phyloP scores from a whole-genome alignment of 2,797 vertebrate genomes.

The Micropoecilia bifurca region DNA sequence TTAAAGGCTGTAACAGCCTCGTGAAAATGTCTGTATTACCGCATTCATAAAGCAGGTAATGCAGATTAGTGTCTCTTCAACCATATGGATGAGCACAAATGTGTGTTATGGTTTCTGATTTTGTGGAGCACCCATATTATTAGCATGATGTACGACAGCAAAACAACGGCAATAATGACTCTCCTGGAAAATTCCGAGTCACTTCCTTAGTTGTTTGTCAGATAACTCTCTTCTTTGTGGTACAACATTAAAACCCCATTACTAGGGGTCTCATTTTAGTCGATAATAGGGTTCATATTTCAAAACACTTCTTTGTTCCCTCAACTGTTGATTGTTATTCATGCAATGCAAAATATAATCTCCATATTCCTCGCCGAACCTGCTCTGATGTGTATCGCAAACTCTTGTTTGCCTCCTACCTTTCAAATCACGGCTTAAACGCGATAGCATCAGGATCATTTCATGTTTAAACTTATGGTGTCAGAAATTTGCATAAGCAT shows the following conservation, averaged over 20 bases:
- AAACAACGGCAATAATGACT: slow-evolving; percentile 48
- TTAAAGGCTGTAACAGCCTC: slow-evolving; percentile 62
- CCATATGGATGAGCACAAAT: slow-evolving; percentile 40
- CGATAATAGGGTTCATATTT: slow-evolving; percentile 70
- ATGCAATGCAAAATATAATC: slow-evolving; percentile 64
- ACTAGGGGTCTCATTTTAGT: slow-evolving; percentile 69
- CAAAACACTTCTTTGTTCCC: slow-evolving; percentile 66
- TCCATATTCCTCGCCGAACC: slow-evolving; percentile 60
- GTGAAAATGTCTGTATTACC: slow-evolving; percentile 63
- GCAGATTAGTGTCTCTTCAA: slow-evolving; percentile 51
- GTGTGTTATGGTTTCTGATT: slow-evolving; percentile 38
- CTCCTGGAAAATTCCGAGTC: slow-evolving; percentile 55
- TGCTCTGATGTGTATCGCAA: slow-evolving; percentile 64
- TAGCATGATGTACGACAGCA: slow-evolving; percentile 47
- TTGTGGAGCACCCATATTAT: slow-evolving; percentile 40
- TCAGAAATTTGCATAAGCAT: slow-evolving; percentile 76
- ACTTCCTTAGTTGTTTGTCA: slow-evolving; percentile 48
- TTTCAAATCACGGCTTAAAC: slow-evolving; percentile 65
- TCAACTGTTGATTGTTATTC: slow-evolving; percentile 76
- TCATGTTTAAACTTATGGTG: slow-evolving; percentile 73
- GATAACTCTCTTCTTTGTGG: slow-evolving; percentile 53
- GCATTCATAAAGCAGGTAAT: slow-evolving; percentile 46
- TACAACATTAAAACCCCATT: slow-evolving; percentile 80
- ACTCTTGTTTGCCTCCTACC: slow-evolving; percentile 61
- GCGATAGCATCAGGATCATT: slow-evolving; percentile 69